phyloP scores from a whole-genome alignment of 2,888 invertebrate genomes.

The Cataglyphis cursor region DNA sequence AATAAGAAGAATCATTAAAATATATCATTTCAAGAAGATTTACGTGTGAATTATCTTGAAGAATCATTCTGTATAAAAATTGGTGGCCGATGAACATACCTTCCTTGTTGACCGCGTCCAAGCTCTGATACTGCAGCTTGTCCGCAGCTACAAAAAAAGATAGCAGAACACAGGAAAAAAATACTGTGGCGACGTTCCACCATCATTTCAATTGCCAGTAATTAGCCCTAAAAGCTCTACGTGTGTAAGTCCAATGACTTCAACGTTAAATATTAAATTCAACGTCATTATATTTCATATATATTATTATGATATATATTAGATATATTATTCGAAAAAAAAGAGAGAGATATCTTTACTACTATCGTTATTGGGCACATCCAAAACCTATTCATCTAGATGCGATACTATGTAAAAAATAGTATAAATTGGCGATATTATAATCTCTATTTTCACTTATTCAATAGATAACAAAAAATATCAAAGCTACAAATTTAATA shows the following conservation, averaged over 20 bases:
- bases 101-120: conserved; percentile 90
- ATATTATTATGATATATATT: too few species aligned
- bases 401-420: conserved; percentile 10
- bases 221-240: conserved; percentile 44
- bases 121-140: conserved; percentile 89
- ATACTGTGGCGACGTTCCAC: conserved; percentile 61
- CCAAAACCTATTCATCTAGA: background rate
- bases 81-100: conserved; percentile 87
- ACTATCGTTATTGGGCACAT: background rate
- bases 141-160: conserved; percentile 87
- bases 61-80: conserved; percentile 47
- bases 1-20: conserved; percentile 22
- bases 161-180: conserved; percentile 78
- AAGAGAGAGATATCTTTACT: background rate
- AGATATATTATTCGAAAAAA: background rate
- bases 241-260: conserved; percentile 7
- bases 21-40: conserved; percentile 22
- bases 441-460: conserved; percentile 2
- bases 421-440: background rate
- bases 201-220: conserved; percentile 47
- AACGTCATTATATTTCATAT: background rate
- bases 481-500: background rate
- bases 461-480: background rate
- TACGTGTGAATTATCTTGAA: conserved; percentile 22
- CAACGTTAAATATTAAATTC: conserved; percentile 29